Evolutionary conservation across 2,113 vertebrate genomes (phyloP).

Genomic region (Nymphicus hollandicus): DNA sequence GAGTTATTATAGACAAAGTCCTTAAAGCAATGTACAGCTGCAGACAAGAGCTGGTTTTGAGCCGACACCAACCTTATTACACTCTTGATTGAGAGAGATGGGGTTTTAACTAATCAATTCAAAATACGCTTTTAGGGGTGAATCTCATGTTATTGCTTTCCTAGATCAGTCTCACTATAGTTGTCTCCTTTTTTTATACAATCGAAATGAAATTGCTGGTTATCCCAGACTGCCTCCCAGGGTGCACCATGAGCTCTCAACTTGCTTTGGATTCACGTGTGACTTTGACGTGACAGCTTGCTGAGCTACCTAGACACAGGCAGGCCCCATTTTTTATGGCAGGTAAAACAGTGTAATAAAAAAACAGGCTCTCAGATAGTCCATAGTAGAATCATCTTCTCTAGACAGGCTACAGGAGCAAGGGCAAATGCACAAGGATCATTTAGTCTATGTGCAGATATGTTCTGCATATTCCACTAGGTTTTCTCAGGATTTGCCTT

Average conservation of each 20-base stretch:
- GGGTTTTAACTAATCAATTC: not conserved
- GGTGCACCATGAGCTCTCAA: not conserved
- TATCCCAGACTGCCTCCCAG: not conserved
- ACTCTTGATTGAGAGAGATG: not conserved
- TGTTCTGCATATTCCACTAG: not conserved
- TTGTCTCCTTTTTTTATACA: not conserved
- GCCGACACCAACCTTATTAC: not conserved
- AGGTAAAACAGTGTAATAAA: not conserved
- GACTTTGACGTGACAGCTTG: not conserved
- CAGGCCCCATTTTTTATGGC: fast-evolving
- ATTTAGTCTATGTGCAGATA: fast-evolving
- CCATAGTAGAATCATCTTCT: not conserved
- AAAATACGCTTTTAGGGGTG: not conserved
- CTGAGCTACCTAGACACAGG: not conserved
- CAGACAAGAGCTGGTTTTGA: not conserved
- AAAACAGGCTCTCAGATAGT: not conserved
- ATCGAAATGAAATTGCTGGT: not conserved
- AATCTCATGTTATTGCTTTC: not conserved
- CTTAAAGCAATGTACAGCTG: not conserved
- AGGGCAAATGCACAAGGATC: fast-evolving
- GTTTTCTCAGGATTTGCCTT: not conserved
- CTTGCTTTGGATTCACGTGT: not conserved
- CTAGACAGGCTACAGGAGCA: not conserved
- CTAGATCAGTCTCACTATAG: not conserved
- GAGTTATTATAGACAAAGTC: not conserved